Percentiles rank a stretch among this genome's conserved stretches.
Evolutionary conservation across 2,888 invertebrate genomes (phyloP).

Genomic region (Rhamphomyia laevipes): DNA sequence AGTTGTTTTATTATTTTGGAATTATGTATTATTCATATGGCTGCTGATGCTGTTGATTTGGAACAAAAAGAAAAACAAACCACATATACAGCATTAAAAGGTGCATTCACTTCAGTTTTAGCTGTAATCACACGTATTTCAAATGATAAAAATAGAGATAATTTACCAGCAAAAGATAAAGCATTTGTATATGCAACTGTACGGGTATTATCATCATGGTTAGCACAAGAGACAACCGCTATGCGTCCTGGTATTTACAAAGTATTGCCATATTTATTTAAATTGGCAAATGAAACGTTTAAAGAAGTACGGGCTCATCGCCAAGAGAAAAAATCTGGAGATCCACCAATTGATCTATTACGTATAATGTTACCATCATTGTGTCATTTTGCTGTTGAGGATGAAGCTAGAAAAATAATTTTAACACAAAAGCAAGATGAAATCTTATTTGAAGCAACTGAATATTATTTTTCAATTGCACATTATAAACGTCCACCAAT

Average conservation of each 20-base stretch:
- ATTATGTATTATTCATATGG: slow-evolving; percentile 64
- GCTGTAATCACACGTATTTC: slow-evolving; percentile 60
- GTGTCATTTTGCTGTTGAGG: slow-evolving; percentile 86
- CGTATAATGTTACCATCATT: slow-evolving; percentile 77
- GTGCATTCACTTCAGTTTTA: slow-evolving; percentile 73
- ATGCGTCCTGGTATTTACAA: slow-evolving; percentile 74
- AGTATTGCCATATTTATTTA: slow-evolving; percentile 68
- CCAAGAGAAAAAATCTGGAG: slow-evolving; percentile 49
- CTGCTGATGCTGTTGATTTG: slow-evolving; percentile 67
- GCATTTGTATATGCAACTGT: slow-evolving; percentile 75
- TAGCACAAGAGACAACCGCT: slow-evolving; percentile 81
- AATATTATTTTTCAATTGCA: slow-evolving; percentile 77
- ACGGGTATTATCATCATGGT: slow-evolving; percentile 75
- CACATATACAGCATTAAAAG: slow-evolving; percentile 78
- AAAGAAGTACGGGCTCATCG: slow-evolving; percentile 57
- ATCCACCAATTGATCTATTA: slow-evolving; percentile 54
- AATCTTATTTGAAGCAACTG: slow-evolving; percentile 63
- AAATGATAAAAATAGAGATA: slow-evolving; percentile 60
- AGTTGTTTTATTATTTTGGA: slow-evolving; percentile 75
- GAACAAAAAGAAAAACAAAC: slow-evolving; percentile 87
- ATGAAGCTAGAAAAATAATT: slow-evolving; percentile 69
- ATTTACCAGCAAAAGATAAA: slow-evolving; percentile 55
- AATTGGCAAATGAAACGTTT: slow-evolving; percentile 71
- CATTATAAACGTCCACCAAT: slow-evolving; percentile 73
- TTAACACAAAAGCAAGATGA: slow-evolving; percentile 69